Base-by-base conservation (phyloP, 2,888 invertebrate species). In the Agelastica alni region DNA sequence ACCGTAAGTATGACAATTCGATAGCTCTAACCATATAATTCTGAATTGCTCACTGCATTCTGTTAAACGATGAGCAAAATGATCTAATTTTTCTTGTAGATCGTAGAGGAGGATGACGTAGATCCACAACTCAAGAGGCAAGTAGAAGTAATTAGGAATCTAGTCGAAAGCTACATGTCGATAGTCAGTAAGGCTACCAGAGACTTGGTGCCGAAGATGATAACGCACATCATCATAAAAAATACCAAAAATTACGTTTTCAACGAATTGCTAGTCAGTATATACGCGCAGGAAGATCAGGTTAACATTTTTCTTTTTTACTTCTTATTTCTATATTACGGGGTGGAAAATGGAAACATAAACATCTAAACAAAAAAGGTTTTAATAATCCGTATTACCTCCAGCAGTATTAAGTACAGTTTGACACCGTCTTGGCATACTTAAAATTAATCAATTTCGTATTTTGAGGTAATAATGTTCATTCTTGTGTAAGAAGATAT, bases 131-230 rank as follows among this genome's bases (percentile, higher is more conserved):
- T 99, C 66, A 99, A 99, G 78, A 85, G 99, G 53, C 99, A 99
- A 79, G 99, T 99, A 65, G 99, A 99, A 80, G 98, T 98, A 20
- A 99, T 99, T 75, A 87, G 99, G 53, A 99, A 99, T 80, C 83
- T 99, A 70, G 99, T 99, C 10, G 99, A 99, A 78, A 99, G 98
- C 9, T 99, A 99, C 82, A 97, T 98, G 96, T 92, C 93, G 77
- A 99, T 99, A 73, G 95, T 99, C 51, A 97, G 96, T 57, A 99
- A 99, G 81, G 97, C 98, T 14, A 96, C 96, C 59, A 85, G 96
- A 51, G 99, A 99, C 80, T 86, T 99, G 72, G 96, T 99, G 69
- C 99, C 99, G 68, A 99, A 99, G 81, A 90, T 93, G 48, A 95
- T 99, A 71, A 99, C 99, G 96, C 89, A 93, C 84, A 83, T 98